Base-by-base conservation (phyloP, 2,113 vertebrate species). In the Malaclemys terrapin region DNA sequence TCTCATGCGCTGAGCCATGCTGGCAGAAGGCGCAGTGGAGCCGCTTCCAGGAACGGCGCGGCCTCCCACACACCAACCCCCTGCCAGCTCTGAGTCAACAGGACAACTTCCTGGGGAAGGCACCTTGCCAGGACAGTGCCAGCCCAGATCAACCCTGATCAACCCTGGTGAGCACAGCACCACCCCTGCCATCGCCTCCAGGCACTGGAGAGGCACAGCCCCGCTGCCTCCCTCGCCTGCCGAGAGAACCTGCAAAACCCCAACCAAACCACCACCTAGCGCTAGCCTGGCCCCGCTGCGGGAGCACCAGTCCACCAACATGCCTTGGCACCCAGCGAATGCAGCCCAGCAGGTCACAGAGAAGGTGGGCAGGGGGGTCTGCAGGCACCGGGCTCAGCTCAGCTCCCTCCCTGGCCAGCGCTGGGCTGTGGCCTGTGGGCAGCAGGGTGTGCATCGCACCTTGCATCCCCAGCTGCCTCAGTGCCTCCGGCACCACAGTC, bases 41-140 rank as follows among this genome's bases (percentile, higher is more conserved):
- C 72, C n/a, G 38, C 22, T 76, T 45, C 72, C 72, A 76, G 75
- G 20, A 76, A 27, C 22, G 42, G 75, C 24, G 42, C 75, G 1
- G 75, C 92, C 82, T 95, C 96, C 93, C 24, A 89, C 76, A 0
- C 87, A 6, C 17, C 45, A 10, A 0, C 0, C 59, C 82, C 84
- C 82, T 91, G 89, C 57, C 89, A 38, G 92, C 1, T 7, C 14
- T 94, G 95, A 90, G 88, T 96, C 91, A 92, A 56, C 5, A 16
- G 94, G 95, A 87, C 11, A 5, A 47, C 65, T 57, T 89, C 88
- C 93, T 90, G 91, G 80, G 57, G 93, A 94, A 82, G 96, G 91
- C 90, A 92, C 80, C 10, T 84, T 91, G 94, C 95, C 96, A 93
- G 82, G 82, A 82, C 4, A 0, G 89, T 9, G 27, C 52, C 62